These are phyloP conservation scores for Teinopalpus imperialis DNA, from an alignment of 2,888 invertebrate species.

Conservation along the genomic window DNA sequence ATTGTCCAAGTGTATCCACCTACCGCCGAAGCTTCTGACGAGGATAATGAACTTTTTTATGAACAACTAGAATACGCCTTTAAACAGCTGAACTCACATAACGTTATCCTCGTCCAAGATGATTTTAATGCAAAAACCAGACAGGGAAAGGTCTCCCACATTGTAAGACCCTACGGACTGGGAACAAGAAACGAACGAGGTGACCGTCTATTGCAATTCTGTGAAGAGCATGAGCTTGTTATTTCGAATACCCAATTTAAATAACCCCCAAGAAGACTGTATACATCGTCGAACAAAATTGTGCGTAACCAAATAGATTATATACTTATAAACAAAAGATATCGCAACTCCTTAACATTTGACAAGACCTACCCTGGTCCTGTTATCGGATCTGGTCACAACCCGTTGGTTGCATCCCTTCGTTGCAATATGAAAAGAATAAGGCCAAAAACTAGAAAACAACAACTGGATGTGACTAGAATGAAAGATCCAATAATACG, in stretches of 20 bases:
- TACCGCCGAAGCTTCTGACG: slow-evolving; percentile 8
- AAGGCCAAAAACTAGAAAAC: not conserved
- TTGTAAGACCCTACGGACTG: slow-evolving; percentile 12
- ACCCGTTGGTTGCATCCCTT: not conserved
- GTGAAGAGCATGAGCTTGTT: slow-evolving; percentile 17
- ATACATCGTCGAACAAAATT: slow-evolving; percentile 22
- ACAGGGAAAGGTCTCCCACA: not conserved
- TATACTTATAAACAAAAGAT: slow-evolving; percentile 22
- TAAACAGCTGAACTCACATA: slow-evolving; percentile 5
- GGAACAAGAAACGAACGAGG: slow-evolving; percentile 22
- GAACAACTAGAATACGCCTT: slow-evolving; percentile 1
- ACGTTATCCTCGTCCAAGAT: slow-evolving; percentile 13
- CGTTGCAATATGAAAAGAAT: slow-evolving; percentile 2
- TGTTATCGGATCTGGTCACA: slow-evolving; percentile 5
- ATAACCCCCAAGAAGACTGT: slow-evolving; percentile 17
- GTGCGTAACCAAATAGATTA: slow-evolving; percentile 28
- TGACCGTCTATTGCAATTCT: slow-evolving; percentile 23
- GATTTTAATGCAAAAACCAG: slow-evolving; percentile 15
- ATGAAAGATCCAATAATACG: not conserved
- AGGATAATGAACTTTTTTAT: slow-evolving; percentile 6
- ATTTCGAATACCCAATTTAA: slow-evolving; percentile 21
- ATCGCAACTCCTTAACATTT: slow-evolving; percentile 6
- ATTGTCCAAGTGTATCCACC: slow-evolving; percentile 19
- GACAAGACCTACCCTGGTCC: slow-evolving; percentile 5
- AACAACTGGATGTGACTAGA: not conserved